A percentile compares a stretch with the other conserved stretches of the same genome.
Evolutionary conservation across 2,113 vertebrate species (phyloP).

Genomic region (Callionymus lyra): DNA sequence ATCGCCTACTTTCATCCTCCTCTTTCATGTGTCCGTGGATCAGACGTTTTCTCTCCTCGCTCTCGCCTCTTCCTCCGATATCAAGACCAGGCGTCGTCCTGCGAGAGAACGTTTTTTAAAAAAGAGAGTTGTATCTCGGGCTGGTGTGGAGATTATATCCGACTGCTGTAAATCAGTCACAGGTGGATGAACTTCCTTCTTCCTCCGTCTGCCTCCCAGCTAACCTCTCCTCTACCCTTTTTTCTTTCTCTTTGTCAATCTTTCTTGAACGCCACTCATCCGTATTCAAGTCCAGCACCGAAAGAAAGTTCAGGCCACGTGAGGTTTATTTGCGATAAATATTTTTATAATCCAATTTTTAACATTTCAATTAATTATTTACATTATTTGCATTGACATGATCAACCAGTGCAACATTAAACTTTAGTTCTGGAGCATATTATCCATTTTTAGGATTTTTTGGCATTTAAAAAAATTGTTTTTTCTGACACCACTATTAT

Average conservation of each 20-base stretch:
- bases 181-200: constrained; percentile 65
- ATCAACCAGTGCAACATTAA: no score
- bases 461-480: no score
- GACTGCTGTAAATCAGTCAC: constrained; percentile 64
- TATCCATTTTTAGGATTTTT: no score
- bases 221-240: constrained; percentile 51
- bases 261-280: constrained; percentile 2
- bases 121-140: constrained; percentile 55
- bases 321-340: no score
- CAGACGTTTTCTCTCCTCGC: constrained; percentile 23
- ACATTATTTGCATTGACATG: no score
- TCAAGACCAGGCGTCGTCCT: constrained; percentile 43
- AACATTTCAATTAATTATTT: no score
- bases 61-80: constrained; percentile 43
- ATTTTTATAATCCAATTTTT: no score
- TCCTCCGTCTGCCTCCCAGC: constrained; percentile 51
- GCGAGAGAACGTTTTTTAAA: constrained; percentile 34
- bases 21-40: constrained; percentile 21
- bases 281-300: no score
- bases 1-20: background rate
- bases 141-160: constrained; percentile 52
- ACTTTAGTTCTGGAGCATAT: no score
- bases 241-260: constrained; percentile 42
- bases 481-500: no score
- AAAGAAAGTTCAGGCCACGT: no score